phyloP scores from a whole-genome alignment of 1,140 invertebrate genomes.

The Cylas formicarius region DNA sequence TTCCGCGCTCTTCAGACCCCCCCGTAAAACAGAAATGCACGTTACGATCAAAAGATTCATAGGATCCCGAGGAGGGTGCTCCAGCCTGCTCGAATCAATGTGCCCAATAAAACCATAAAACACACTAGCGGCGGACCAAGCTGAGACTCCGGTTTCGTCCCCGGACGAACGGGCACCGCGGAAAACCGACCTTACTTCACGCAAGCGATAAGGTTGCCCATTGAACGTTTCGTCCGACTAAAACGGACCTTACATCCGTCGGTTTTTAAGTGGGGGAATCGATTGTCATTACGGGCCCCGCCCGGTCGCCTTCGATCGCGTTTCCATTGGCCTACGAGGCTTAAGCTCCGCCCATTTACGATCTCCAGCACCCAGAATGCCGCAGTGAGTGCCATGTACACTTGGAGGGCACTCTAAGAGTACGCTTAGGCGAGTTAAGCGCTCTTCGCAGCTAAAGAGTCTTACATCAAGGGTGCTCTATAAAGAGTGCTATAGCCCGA shows the following conservation, averaged over 20 bases:
- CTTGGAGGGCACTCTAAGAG: conserved; percentile 44
- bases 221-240: not conserved
- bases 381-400: conserved; percentile 42
- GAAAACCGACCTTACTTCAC: conserved; percentile 7
- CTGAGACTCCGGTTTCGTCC: conserved; percentile 26
- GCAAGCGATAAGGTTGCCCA: conserved; percentile 13
- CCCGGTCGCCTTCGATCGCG: conserved; percentile 1
- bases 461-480: conserved; percentile 43
- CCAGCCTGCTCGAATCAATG: conserved; percentile 37
- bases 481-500: conserved; percentile 44
- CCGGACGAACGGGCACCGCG: conserved; percentile 13
- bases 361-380: conserved; percentile 40
- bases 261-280: not conserved
- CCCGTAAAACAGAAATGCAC: conserved; percentile 19
- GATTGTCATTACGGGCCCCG: conserved; percentile 2
- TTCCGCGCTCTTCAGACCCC: conserved; percentile 15
- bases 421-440: conserved; percentile 45
- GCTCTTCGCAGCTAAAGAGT: conserved; percentile 44
- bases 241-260: conserved; percentile 6
- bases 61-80: conserved; percentile 24
- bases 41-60: conserved; percentile 28
- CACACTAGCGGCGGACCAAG: conserved; percentile 37
- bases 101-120: conserved; percentile 43
- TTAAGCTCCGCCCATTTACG: conserved; percentile 25
- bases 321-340: conserved; percentile 23